These are phyloP conservation scores for Gryllus bimaculatus DNA, from an alignment of 1,140 invertebrate species.

Conservation along the genomic window DNA sequence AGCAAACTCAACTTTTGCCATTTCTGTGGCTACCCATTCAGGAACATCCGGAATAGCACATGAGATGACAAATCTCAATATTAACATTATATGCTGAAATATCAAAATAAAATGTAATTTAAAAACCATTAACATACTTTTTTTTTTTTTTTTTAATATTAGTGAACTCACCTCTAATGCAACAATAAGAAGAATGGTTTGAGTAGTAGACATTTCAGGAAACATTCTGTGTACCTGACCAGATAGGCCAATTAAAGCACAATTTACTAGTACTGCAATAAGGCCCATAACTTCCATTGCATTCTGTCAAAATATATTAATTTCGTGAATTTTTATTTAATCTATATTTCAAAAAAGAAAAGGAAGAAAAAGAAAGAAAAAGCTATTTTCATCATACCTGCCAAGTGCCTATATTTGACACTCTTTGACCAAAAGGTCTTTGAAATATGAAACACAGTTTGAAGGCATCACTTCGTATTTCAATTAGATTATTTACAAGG, in stretches of 20 bases:
- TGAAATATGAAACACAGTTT: conserved; percentile 92
- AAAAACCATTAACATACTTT: neutral
- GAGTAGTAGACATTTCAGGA: conserved; percentile 73
- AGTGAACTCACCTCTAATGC: conserved; percentile 53
- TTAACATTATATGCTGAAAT: conserved; percentile 78
- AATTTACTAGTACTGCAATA: conserved; percentile 88
- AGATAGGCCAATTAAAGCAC: conserved; percentile 84
- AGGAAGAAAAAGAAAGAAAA: neutral
- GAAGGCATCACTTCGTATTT: conserved; percentile 91
- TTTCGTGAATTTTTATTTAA: neutral
- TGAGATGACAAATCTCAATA: conserved; percentile 67
- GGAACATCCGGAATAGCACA: conserved; percentile 87
- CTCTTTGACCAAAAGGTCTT: conserved; percentile 81
- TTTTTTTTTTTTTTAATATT: too few species aligned
- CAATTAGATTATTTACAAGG: conserved; percentile 85
- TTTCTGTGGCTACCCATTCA: conserved; percentile 79
- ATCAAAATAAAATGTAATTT: conserved; percentile 12
- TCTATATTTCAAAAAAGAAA: neutral
- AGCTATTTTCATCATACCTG: conserved; percentile 52
- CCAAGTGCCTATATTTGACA: conserved; percentile 94
- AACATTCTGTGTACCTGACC: conserved; percentile 82
- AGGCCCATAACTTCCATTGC: conserved; percentile 90
- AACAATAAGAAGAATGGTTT: conserved; percentile 81
- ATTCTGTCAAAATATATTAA: conserved; percentile 47
- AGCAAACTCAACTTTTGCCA: conserved; percentile 76